Conservation (phyloP, 2,113 vertebrate genomes). For the Melanocharis versteri region DNA sequence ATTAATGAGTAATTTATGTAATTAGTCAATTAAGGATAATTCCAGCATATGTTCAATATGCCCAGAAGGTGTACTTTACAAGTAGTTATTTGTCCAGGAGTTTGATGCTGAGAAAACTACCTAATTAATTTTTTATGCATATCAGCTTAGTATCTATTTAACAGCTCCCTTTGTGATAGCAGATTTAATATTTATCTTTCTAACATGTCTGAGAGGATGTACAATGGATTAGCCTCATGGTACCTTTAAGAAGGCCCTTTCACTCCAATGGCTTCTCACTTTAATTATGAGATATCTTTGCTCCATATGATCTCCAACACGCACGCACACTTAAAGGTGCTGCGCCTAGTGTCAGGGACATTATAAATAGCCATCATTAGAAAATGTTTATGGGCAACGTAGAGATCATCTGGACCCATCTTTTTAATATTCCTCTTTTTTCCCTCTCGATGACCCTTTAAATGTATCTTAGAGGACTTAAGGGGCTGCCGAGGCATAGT, state of each 20-base stretch:
- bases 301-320: constrained; percentile 21
- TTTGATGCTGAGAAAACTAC: constrained; percentile 94
- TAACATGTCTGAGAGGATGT: constrained; percentile 88
- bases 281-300: constrained; percentile 72
- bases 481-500: constrained; percentile 79
- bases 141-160: constrained; percentile 99
- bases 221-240: constrained; percentile 84
- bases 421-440: constrained; percentile 80
- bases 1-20: constrained; percentile 99
- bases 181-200: constrained; percentile 99
- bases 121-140: constrained; percentile 99
- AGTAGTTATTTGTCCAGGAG: constrained; percentile 99
- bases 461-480: constrained; percentile 86
- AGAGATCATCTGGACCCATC: constrained; percentile 69
- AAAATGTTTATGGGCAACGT: constrained; percentile 73
- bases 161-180: constrained; percentile 99
- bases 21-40: constrained; percentile 99
- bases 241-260: constrained; percentile 78
- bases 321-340: constrained; percentile 37
- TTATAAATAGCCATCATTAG: constrained; percentile 78
- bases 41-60: constrained; percentile 99
- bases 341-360: constrained; percentile 58
- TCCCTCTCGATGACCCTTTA: constrained; percentile 85
- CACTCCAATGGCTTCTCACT: constrained; percentile 56
- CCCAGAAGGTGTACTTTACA: constrained; percentile 99